Evolutionary conservation across 2,113 vertebrate species (phyloP).

Genomic region (Baryphthengus martii): DNA sequence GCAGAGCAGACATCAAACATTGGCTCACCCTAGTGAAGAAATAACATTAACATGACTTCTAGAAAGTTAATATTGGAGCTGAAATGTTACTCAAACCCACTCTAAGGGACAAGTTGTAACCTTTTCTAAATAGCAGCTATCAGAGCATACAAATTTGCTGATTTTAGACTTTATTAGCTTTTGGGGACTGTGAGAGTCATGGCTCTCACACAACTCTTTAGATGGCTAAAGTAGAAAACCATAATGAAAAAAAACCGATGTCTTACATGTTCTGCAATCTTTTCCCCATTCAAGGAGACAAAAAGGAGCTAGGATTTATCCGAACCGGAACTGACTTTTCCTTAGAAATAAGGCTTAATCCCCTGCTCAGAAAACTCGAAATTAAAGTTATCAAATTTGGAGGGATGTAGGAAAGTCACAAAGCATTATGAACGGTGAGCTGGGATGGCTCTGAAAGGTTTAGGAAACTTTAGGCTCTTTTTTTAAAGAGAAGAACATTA

Average conservation of each 20-base stretch:
- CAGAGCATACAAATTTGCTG: neutral
- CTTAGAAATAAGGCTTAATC: neutral
- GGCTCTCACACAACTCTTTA: neutral
- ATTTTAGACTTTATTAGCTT: neutral
- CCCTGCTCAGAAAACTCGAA: neutral
- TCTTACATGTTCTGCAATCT: neutral
- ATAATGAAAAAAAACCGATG: neutral
- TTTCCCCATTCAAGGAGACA: neutral
- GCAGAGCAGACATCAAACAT: neutral
- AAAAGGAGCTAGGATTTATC: neutral
- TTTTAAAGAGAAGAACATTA: neutral
- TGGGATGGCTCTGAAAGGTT: neutral
- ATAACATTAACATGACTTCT: neutral
- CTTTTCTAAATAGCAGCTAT: neutral
- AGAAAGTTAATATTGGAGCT: neutral
- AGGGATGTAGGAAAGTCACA: neutral
- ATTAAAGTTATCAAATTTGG: neutral
- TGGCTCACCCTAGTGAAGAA: neutral
- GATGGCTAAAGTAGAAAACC: neutral
- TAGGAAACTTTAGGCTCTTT: neutral
- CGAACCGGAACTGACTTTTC: neutral
- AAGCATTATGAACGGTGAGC: neutral
- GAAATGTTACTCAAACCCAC: neutral
- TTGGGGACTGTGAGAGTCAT: neutral
- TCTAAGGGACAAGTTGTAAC: neutral